phyloP scores from a whole-genome alignment of 2,113 vertebrate genomes.

The Dasyurus viverrinus region DNA sequence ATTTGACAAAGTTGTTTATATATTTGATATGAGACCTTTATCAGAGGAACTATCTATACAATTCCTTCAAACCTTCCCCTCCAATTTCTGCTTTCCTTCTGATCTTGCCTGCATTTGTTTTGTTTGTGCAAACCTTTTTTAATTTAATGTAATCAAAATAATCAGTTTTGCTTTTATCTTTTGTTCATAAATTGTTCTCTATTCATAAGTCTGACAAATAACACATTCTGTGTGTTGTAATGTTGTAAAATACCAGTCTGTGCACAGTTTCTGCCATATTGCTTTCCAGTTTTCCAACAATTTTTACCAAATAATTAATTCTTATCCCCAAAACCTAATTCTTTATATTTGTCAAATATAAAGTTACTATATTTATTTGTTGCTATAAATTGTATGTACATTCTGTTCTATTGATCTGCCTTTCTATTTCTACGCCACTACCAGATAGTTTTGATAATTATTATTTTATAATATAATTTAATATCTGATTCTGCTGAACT shows the following conservation, averaged over 20 bases:
- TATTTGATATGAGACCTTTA: background rate
- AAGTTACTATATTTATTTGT: background rate
- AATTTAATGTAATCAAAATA: background rate
- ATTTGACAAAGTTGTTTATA: background rate
- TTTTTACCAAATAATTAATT: background rate
- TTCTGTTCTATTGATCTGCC: too few species aligned
- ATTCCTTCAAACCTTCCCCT: too few species aligned
- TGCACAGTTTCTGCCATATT: background rate
- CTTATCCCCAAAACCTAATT: too few species aligned
- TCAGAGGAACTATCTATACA: background rate
- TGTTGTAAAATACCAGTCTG: background rate
- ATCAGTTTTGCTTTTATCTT: background rate
- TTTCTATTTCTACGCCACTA: too few species aligned
- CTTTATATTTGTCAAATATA: background rate
- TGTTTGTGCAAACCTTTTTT: background rate
- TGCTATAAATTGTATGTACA: too few species aligned
- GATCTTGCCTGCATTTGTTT: background rate
- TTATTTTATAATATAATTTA: too few species aligned
- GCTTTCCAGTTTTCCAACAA: background rate
- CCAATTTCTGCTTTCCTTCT: background rate
- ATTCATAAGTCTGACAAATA: background rate
- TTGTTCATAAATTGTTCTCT: background rate
- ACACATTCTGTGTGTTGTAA: background rate
- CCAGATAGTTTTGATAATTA: too few species aligned
- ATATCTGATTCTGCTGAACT: too few species aligned